A percentile compares a stretch with the other conserved stretches of the same genome.
Evolutionary conservation across 2,888 invertebrate species (phyloP).

Genomic region (Drosophila greeni): DNA sequence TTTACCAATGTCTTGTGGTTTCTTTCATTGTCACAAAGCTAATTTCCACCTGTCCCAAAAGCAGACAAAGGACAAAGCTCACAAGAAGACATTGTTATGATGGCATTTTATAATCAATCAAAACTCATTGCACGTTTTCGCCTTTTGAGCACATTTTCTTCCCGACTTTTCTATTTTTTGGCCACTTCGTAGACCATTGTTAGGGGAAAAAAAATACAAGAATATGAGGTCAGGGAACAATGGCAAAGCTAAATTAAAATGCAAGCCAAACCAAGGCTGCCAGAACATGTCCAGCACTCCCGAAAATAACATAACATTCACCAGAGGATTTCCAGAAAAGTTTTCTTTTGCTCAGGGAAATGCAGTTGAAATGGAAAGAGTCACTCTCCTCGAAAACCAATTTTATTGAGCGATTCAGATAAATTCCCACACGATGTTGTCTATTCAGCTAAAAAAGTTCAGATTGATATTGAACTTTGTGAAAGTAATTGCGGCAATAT

Average conservation of each 20-base stretch:
- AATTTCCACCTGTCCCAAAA: conserved; percentile 18
- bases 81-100: conserved; percentile 2
- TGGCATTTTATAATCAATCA: no score
- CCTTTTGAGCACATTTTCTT: no score
- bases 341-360: conserved; percentile 11
- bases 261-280: conserved; percentile 45
- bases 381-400: background rate
- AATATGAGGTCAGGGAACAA: conserved; percentile 2
- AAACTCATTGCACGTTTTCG: no score
- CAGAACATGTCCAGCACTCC: conserved; percentile 26
- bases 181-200: conserved; percentile 39
- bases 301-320: conserved; percentile 1
- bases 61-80: background rate
- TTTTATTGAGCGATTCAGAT: conserved; percentile 8
- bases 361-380: conserved; percentile 14
- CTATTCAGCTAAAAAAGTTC: conserved; percentile 9
- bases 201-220: conserved; percentile 6
- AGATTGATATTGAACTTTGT: conserved; percentile 6
- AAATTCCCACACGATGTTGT: conserved; percentile 3
- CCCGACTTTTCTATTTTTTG: conserved; percentile 10
- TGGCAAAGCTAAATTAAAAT: conserved; percentile 45
- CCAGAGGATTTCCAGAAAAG: conserved; percentile 5
- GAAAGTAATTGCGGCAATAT: no score
- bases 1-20: background rate
- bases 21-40: conserved; percentile 1